phyloP scores from a whole-genome alignment of 2,113 vertebrate species.

The Calyptommatus sinebrachiatus region DNA sequence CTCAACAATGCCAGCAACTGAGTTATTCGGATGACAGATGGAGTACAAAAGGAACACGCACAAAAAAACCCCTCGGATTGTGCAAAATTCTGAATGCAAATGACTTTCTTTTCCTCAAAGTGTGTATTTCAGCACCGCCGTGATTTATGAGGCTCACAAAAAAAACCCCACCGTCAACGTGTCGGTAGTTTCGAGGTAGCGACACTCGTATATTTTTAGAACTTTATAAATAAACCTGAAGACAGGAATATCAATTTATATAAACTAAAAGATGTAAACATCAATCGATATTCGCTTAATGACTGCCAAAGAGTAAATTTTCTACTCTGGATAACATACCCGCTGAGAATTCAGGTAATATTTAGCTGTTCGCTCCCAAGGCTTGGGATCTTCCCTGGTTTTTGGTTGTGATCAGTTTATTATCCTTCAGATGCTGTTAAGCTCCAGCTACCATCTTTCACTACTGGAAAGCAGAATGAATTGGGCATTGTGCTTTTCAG shows the following conservation, averaged over 20 bases:
- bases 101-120: background rate
- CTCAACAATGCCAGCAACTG: background rate
- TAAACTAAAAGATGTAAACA: background rate
- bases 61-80: background rate
- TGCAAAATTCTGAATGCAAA: background rate
- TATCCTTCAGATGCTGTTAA: no score
- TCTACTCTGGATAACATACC: no score
- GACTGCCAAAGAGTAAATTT: no score
- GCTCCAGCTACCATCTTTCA: no score
- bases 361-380: no score
- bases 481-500: no score
- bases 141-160: conserved; percentile 17
- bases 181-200: conserved; percentile 35
- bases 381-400: no score
- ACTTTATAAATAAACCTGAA: background rate
- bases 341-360: no score
- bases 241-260: background rate
- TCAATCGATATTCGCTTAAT: background rate
- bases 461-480: no score
- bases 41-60: background rate
- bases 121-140: conserved; percentile 4
- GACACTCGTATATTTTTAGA: background rate
- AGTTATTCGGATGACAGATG: conserved; percentile 5
- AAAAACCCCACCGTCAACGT: background rate
- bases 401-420: no score